Evolutionary conservation across 2,888 invertebrate species (phyloP).

Genomic region (Merodon equestris): DNA sequence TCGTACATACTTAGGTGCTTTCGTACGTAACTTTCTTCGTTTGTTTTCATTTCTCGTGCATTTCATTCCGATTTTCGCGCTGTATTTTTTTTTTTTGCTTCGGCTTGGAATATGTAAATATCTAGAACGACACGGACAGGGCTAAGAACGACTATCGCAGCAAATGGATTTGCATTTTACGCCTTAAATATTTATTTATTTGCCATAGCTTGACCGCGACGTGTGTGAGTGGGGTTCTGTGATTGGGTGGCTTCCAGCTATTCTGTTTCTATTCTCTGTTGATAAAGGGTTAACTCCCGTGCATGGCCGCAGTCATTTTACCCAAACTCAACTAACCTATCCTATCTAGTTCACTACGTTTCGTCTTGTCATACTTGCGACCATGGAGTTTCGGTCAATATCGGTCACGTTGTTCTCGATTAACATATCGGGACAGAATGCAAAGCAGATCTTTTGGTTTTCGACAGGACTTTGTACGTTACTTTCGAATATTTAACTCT

Average conservation of each 20-base stretch:
- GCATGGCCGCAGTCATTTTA: conserved; percentile 31
- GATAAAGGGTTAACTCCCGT: conserved; percentile 7
- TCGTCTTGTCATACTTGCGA: not conserved
- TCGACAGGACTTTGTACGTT: conserved; percentile 55
- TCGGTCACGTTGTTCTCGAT: conserved; percentile 59
- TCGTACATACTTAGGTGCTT: too few species aligned
- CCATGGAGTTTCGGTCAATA: conserved; percentile 48
- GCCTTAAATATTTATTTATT: conserved; percentile 61
- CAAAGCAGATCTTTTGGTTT: conserved; percentile 58
- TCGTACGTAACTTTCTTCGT: conserved; percentile 40
- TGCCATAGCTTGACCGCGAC: conserved; percentile 45
- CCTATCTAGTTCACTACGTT: not conserved
- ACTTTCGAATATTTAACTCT: not conserved
- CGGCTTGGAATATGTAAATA: conserved; percentile 42
- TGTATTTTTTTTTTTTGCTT: conserved; percentile 5
- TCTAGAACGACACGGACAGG: conserved; percentile 19
- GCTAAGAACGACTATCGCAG: conserved; percentile 12
- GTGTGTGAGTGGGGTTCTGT: conserved; percentile 23
- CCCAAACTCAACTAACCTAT: conserved; percentile 7
- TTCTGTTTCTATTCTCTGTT: too few species aligned
- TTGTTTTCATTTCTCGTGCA: conserved; percentile 18
- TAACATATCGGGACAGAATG: conserved; percentile 63
- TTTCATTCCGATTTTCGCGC: not conserved
- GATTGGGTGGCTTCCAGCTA: not conserved
- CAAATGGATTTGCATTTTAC: conserved; percentile 42